A percentile compares a stretch with the other conserved stretches of the same genome.
Evolutionary conservation across 37 sponge, comb jelly and placozoan genomes (phyloP).

Genomic region (Bolinopsis microptera): DNA sequence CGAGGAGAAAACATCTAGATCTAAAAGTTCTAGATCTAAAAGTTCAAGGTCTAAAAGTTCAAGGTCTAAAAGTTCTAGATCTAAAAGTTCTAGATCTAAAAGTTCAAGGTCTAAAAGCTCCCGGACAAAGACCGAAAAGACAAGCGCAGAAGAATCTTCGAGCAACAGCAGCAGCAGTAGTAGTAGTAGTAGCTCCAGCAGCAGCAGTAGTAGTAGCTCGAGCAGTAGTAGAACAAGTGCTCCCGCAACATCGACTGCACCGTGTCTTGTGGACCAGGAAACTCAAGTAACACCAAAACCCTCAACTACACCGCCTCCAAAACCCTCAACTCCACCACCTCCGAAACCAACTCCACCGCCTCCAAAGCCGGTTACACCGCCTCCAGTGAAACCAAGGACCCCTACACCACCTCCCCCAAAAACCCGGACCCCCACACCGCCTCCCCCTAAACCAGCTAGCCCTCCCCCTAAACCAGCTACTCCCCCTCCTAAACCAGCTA

Average conservation of each 20-base stretch:
- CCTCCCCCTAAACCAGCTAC: background rate
- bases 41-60: background rate
- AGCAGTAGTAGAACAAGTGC: background rate
- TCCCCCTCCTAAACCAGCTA: background rate
- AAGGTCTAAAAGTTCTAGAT: background rate
- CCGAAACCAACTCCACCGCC: background rate
- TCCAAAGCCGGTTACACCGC: background rate
- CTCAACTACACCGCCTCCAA: background rate
- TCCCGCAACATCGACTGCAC: background rate
- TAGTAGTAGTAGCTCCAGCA: background rate
- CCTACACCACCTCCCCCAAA: conserved; percentile 16
- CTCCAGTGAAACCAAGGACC: background rate
- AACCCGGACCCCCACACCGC: background rate
- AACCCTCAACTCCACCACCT: background rate
- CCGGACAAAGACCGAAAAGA: background rate
- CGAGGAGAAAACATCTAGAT: background rate
- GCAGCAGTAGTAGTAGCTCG: background rate
- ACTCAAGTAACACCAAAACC: conserved; percentile 14
- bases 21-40: background rate
- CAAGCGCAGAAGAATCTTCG: background rate
- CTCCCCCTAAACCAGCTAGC: no score
- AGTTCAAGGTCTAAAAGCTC: background rate
- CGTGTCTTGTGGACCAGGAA: background rate
- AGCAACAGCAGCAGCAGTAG: background rate
- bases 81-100: background rate